Evolutionary conservation across 2,113 vertebrate species (phyloP).

Genomic region (Mastomys coucha): DNA sequence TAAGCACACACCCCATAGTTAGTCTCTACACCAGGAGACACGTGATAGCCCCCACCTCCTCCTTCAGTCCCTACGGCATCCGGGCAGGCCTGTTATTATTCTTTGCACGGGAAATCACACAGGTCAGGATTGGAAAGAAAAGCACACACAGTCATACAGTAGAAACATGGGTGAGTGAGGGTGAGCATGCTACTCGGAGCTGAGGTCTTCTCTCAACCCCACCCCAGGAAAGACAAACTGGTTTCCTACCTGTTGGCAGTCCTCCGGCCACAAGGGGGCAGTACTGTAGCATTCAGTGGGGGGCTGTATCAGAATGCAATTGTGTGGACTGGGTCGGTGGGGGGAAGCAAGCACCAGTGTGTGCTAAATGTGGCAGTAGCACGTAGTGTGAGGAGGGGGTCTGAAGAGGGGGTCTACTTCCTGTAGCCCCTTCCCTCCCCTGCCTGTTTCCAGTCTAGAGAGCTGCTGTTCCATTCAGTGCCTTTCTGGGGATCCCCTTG

Average conservation of each 20-base stretch:
- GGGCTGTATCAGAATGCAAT: rapidly evolving
- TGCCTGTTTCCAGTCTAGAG: background rate
- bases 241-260: rapidly evolving
- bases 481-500: background rate
- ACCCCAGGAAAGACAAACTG: background rate
- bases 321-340: background rate
- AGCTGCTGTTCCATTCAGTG: background rate
- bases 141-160: background rate
- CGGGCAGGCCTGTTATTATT: background rate
- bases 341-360: rapidly evolving
- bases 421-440: rapidly evolving
- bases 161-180: background rate
- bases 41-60: rapidly evolving
- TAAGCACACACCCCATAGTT: rapidly evolving
- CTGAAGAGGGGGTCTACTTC: too few relatives aligned
- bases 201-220: rapidly evolving
- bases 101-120: background rate
- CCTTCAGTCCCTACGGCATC: too few relatives aligned
- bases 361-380: background rate
- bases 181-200: background rate
- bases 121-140: too few relatives aligned
- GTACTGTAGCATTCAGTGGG: background rate
- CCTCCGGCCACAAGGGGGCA: conserved; percentile 24
- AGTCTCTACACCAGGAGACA: background rate
- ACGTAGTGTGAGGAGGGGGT: background rate